Conservation (phyloP, 2,888 invertebrate genomes). For the Parnassius smintheus region DNA sequence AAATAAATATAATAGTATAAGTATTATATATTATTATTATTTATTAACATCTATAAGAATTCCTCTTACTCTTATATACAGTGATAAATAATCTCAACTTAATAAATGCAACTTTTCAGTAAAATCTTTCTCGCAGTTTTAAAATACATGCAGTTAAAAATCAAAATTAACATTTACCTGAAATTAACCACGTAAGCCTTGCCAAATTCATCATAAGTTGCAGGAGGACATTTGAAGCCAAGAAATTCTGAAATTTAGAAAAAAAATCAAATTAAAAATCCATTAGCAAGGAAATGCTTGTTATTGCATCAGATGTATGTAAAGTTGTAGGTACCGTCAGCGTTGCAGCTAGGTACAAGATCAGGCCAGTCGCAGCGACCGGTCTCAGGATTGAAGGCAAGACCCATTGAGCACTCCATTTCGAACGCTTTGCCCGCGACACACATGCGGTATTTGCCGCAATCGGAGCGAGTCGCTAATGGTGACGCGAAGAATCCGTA, state of each 20-base stretch:
- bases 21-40: not conserved
- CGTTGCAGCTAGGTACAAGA: slow-evolving; percentile 85
- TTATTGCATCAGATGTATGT: not conserved
- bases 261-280: not conserved
- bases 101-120: no score
- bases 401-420: slow-evolving; percentile 88
- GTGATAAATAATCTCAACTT: no score
- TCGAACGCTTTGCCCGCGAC: slow-evolving; percentile 81
- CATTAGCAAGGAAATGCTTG: not conserved
- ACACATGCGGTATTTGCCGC: slow-evolving; percentile 89
- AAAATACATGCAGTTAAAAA: not conserved
- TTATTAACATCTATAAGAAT: no score
- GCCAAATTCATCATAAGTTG: slow-evolving; percentile 43
- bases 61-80: no score
- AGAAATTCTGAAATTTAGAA: slow-evolving; percentile 48
- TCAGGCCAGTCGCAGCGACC: slow-evolving; percentile 93
- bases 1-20: not conserved
- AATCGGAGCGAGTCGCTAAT: slow-evolving; percentile 57
- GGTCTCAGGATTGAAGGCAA: slow-evolving; percentile 85
- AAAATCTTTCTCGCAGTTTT: no score
- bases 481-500: slow-evolving; percentile 85
- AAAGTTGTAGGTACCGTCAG: slow-evolving; percentile 54
- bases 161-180: slow-evolving; percentile 39
- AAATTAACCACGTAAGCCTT: slow-evolving; percentile 44
- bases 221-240: slow-evolving; percentile 54